A percentile compares a stretch with the other conserved stretches of the same genome.
Conservation (phyloP, 1,140 invertebrate genomes). For the Daktulosphaira vitifoliae region DNA sequence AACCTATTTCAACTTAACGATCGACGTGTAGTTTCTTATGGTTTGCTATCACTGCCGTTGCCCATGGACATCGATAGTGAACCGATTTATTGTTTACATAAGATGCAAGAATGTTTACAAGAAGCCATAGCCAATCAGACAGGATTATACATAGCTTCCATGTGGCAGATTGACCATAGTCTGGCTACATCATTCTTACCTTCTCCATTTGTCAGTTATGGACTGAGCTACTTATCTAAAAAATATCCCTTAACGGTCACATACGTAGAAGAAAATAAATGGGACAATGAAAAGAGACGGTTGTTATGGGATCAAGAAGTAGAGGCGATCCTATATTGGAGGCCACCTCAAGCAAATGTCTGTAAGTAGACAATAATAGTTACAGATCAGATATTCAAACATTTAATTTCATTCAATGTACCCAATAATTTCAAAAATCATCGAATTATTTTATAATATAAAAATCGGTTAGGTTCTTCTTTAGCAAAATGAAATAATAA, state of each 20-base stretch:
- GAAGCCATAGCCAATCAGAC: conserved; percentile 47
- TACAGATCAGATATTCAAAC: too few relatives aligned
- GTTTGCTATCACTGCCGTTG: conserved; percentile 51
- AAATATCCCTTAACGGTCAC: conserved; percentile 64
- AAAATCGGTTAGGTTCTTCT: too few relatives aligned
- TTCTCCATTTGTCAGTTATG: conserved; percentile 54
- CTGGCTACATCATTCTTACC: conserved; percentile 59
- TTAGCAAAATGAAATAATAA: too few relatives aligned
- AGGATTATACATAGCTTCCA: conserved; percentile 57
- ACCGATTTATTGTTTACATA: conserved; percentile 40
- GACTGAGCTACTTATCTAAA: conserved; percentile 60
- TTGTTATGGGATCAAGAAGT: conserved; percentile 58
- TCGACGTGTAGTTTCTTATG: conserved; percentile 38
- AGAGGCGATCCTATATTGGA: conserved; percentile 60
- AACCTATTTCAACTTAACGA: conserved; percentile 42
- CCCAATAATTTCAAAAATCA: too few relatives aligned
- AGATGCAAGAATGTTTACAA: conserved; percentile 34
- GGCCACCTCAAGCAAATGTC: conserved; percentile 70
- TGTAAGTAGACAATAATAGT: conserved; percentile 48
- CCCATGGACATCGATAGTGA: conserved; percentile 47
- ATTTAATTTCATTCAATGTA: too few relatives aligned
- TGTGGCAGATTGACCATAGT: conserved; percentile 57
- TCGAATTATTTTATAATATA: too few relatives aligned
- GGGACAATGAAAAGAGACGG: conserved; percentile 39
- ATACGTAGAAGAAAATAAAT: conserved; percentile 48